These are phyloP conservation scores for Parauchenoglanis punctatus DNA, from an alignment of 2,797 vertebrate genomes.

Conservation along the genomic window DNA sequence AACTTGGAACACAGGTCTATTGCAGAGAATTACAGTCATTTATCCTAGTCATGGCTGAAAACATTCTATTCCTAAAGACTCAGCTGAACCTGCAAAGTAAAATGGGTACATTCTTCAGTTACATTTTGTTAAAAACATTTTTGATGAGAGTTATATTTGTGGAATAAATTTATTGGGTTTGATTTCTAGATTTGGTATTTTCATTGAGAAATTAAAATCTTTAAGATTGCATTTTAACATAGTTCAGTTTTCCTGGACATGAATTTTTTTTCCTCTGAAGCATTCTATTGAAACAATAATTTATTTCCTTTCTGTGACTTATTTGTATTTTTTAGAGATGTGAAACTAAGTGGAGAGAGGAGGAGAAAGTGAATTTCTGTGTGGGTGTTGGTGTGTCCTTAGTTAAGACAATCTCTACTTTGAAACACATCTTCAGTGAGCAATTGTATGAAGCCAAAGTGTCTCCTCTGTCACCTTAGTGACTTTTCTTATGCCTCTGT, in stretches of 20 bases:
- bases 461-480: background rate
- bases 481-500: background rate
- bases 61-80: background rate
- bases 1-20: background rate
- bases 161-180: background rate
- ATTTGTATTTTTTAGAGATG: background rate
- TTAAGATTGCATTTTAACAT: background rate
- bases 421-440: constrained; percentile 63
- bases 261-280: background rate
- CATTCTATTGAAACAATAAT: background rate
- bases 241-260: background rate
- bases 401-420: constrained; percentile 38
- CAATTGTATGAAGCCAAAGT: constrained; percentile 61
- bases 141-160: background rate
- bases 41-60: background rate
- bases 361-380: background rate
- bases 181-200: background rate
- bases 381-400: background rate
- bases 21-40: background rate
- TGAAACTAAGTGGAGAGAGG: background rate
- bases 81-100: background rate
- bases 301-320: background rate
- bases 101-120: background rate
- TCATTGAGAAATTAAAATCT: background rate
- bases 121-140: background rate